These are phyloP conservation scores for Linyphia triangularis DNA, from an alignment of 2,888 invertebrate species.

Conservation along the genomic window DNA sequence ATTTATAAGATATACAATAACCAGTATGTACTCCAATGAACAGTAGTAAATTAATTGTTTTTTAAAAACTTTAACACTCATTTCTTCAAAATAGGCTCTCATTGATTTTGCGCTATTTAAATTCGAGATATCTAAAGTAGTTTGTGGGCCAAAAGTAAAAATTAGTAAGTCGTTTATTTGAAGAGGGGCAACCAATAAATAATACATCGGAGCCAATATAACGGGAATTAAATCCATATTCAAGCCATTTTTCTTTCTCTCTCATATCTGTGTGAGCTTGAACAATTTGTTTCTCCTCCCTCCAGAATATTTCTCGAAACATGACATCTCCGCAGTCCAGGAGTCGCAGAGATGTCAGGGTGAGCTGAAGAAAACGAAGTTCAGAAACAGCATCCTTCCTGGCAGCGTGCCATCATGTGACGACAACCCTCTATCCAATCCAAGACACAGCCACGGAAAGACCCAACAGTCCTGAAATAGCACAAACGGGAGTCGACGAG, in stretches of 20 bases:
- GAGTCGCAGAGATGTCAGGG: constrained; percentile 38
- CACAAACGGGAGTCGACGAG: background rate
- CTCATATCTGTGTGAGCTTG: no score
- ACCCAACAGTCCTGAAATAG: constrained; percentile 42
- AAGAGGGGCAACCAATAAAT: no score
- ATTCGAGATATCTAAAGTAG: no score
- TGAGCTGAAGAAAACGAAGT: constrained; percentile 29
- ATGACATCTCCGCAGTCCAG: constrained; percentile 25
- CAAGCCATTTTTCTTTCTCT: background rate
- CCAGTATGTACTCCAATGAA: no score
- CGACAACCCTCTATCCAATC: constrained; percentile 24
- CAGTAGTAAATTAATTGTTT: no score
- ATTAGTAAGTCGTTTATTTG: no score
- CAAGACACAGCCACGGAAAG: constrained; percentile 7
- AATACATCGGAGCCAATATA: background rate
- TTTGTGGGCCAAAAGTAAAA: no score
- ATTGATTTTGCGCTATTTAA: no score
- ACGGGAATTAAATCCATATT: background rate
- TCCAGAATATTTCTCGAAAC: background rate
- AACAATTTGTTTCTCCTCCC: background rate
- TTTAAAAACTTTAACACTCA: no score
- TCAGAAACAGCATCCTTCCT: constrained; percentile 24
- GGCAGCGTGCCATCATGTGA: constrained; percentile 59
- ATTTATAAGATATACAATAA: no score
- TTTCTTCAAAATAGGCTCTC: no score